Evolutionary conservation across 2,888 invertebrate species (phyloP).

Genomic region (Ormyrus pomaceus): DNA sequence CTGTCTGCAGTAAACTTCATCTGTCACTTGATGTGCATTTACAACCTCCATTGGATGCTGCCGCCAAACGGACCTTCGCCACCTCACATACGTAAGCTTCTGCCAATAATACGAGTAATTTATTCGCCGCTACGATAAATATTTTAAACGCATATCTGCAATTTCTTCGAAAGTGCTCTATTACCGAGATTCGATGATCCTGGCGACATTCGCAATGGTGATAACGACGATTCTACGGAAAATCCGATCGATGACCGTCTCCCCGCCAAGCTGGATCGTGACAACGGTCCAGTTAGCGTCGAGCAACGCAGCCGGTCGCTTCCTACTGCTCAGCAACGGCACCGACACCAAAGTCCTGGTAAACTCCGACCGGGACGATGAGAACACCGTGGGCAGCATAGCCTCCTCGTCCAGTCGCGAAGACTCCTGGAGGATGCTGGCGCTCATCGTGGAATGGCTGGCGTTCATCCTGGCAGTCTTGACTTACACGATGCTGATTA

Average conservation of each 20-base stretch:
- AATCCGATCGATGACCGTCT: constrained; percentile 62
- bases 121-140: neutral
- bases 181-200: constrained; percentile 67
- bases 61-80: constrained; percentile 80
- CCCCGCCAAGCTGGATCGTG: constrained; percentile 67
- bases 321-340: constrained; percentile 60
- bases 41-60: constrained; percentile 79
- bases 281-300: constrained; percentile 61
- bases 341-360: constrained; percentile 46
- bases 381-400: constrained; percentile 46
- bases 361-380: constrained; percentile 58
- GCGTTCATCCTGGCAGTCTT: constrained; percentile 62
- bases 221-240: constrained; percentile 69
- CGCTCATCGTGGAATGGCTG: constrained; percentile 68
- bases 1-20: constrained; percentile 80
- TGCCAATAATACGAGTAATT: neutral
- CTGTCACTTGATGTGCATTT: constrained; percentile 79
- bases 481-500: constrained; percentile 65
- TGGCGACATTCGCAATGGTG: constrained; percentile 67
- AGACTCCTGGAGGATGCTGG: constrained; percentile 65
- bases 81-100: constrained; percentile 78
- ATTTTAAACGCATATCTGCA: neutral
- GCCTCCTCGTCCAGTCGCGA: neutral
- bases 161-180: constrained; percentile 65
- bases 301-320: constrained; percentile 63